phyloP scores from a whole-genome alignment of 2,113 vertebrate species.

The Zosterops lateralis region DNA sequence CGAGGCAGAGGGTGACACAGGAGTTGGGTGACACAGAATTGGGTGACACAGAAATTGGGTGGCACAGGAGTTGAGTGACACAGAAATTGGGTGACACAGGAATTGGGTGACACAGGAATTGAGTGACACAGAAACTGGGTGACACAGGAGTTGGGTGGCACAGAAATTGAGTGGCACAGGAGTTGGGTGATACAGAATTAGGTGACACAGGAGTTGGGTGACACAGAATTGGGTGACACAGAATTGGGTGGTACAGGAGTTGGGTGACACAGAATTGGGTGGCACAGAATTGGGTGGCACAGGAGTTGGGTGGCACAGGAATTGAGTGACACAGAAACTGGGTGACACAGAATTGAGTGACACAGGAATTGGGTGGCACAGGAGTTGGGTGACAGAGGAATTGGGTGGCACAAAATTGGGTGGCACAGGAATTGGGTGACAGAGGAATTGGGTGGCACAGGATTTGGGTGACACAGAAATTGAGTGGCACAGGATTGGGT shows the following conservation, averaged over 20 bases:
- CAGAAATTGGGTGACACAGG: neutral
- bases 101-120: neutral
- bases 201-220: fast-evolving
- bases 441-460: neutral
- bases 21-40: no score
- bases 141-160: fast-evolving
- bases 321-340: no score
- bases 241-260: no score
- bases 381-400: fast-evolving
- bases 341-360: neutral
- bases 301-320: no score
- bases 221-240: neutral
- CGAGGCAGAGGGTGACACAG: neutral
- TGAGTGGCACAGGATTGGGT: neutral
- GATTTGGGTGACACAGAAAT: neutral
- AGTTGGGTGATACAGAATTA: neutral
- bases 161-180: neutral
- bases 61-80: neutral
- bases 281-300: no score
- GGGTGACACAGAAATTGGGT: neutral
- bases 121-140: neutral
- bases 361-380: neutral
- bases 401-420: neutral
- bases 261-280: no score
- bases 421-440: neutral